Evolutionary conservation across 2,113 vertebrate species (phyloP), one percentile per base, ranked within the genome.

Genomic region (Tinamus guttatus): DNA sequence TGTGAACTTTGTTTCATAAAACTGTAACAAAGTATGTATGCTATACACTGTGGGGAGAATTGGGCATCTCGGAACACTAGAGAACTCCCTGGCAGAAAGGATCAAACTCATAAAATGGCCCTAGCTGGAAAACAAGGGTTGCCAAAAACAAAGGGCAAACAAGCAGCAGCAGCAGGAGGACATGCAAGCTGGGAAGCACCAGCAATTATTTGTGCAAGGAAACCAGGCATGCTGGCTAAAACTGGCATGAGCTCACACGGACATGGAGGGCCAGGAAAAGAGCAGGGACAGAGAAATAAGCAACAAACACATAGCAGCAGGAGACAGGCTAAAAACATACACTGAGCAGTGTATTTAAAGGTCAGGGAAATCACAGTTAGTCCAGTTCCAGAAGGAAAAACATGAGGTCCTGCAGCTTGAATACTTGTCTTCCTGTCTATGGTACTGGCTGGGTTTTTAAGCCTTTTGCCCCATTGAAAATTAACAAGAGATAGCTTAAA

Each of bases 351-450:
- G 9, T 60, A 88, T 81, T 90, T 95, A 89, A 93, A 95, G 86
- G 88, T 47, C 83, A 84, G 68, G 28, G 65, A 89, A 93, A 67
- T 63, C 25, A 81, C 65, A 59, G 79, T 41, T 56, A 87, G 93
- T 68, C 77, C 89, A 78, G 7, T 68, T 90, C 64, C 91, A 93
- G 92, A 90, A 95, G 95, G 90, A 83, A 64, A 92, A 92, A 74
- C 94, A 93, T 92, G 86, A 92, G 77, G 90, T 89, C 90, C 95
- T 94, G 88, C 95, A 95, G 95, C 92, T 84, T 92, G 83, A 96
- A 64, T 8, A 27, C 51, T 2, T 13, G 64, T 86, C 85, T 88
- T 54, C 80, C 0, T 0, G 28, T 77, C 67, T 10, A 17, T 54
- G 69, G 76, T 80, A 75, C 1, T 8, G 69, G 41, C 64, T 85